Percentiles rank a stretch among this genome's conserved stretches.
Evolutionary conservation across 1,140 invertebrate genomes (phyloP).

Genomic region (Ruditapes philippinarum): DNA sequence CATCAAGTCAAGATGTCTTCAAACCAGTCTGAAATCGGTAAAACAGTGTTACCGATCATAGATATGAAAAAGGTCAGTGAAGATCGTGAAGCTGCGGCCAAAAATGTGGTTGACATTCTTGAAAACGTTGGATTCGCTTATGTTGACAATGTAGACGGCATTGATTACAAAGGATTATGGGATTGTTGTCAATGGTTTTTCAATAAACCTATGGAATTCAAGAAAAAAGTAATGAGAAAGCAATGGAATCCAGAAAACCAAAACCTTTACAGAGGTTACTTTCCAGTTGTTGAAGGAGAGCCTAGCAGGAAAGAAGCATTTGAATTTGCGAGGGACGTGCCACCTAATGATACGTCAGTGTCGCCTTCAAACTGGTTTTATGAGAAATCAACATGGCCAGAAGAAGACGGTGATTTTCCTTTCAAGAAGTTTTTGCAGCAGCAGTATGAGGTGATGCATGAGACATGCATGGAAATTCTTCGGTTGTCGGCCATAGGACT

Average conservation of each 20-base stretch:
- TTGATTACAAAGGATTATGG: conserved; percentile 67
- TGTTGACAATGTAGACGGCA: conserved; percentile 69
- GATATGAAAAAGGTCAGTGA: conserved; percentile 58
- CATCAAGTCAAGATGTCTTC: conserved; percentile 28
- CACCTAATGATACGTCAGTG: conserved; percentile 59
- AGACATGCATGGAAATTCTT: conserved; percentile 74
- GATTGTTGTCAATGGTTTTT: conserved; percentile 71
- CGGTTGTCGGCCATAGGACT: conserved; percentile 72
- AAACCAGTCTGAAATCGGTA: background rate
- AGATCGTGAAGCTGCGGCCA: conserved; percentile 55
- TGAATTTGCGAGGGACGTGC: conserved; percentile 75
- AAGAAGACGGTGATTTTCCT: conserved; percentile 72
- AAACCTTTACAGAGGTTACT: conserved; percentile 73
- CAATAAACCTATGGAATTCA: conserved; percentile 63
- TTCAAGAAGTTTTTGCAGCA: conserved; percentile 67
- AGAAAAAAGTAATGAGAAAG: conserved; percentile 52
- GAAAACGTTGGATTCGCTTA: conserved; percentile 73
- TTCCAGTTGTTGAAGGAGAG: conserved; percentile 64
- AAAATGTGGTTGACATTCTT: conserved; percentile 65
- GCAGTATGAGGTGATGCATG: conserved; percentile 68
- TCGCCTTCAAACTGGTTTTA: conserved; percentile 71
- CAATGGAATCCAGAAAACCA: conserved; percentile 71
- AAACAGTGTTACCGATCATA: conserved; percentile 59
- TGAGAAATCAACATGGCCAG: conserved; percentile 71
- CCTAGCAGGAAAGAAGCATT: conserved; percentile 75